phyloP scores from a whole-genome alignment of 1,140 invertebrate species.

The Oryctes rhinoceros region DNA sequence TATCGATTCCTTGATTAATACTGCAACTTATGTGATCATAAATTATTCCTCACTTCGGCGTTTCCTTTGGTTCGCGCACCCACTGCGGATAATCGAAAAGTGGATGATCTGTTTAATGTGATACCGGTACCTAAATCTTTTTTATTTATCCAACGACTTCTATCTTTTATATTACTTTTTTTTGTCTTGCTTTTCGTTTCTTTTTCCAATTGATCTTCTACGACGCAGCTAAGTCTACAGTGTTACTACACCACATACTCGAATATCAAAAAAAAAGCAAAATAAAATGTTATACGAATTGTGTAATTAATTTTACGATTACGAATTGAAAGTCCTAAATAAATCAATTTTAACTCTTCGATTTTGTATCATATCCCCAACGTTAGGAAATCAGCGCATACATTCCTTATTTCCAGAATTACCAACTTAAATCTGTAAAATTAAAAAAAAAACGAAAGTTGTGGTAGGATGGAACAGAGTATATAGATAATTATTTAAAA shows the following conservation, averaged over 20 bases:
- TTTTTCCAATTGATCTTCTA: background rate
- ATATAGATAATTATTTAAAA: too few species aligned
- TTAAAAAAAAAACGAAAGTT: too few species aligned
- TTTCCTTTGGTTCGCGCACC: background rate
- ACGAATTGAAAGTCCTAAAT: conserved; percentile 6
- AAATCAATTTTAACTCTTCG: conserved; percentile 26
- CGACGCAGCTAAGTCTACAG: conserved; percentile 8
- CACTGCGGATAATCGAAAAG: background rate
- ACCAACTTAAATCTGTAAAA: too few species aligned
- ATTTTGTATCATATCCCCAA: background rate
- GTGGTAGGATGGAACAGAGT: too few species aligned
- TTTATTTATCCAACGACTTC: background rate
- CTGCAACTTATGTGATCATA: conserved; percentile 38
- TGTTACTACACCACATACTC: background rate
- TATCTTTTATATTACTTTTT: background rate
- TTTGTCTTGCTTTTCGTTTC: background rate
- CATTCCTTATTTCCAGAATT: too few species aligned
- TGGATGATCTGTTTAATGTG: conserved; percentile 10
- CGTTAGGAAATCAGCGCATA: too few species aligned
- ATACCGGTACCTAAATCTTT: background rate
- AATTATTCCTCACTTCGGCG: background rate
- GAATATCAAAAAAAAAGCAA: conserved; percentile 5
- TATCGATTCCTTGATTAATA: conserved; percentile 65
- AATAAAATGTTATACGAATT: background rate
- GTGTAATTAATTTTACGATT: background rate